Conservation (phyloP, 2,888 invertebrate species). For the Candidula unifasciata region DNA sequence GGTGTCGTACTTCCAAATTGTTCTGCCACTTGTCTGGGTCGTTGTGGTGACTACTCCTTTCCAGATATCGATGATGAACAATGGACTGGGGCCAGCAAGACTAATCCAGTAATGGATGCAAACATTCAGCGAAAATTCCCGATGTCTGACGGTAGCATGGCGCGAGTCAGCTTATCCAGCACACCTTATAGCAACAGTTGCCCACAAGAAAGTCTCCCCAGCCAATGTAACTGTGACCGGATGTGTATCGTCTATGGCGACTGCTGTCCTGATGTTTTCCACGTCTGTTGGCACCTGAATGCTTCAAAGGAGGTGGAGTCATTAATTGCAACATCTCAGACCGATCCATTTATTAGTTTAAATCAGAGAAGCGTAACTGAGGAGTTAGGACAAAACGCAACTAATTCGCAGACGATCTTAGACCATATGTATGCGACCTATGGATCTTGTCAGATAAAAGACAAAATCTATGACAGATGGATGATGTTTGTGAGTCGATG, state of each 20-base stretch:
- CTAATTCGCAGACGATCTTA: neutral
- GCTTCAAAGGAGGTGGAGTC: neutral
- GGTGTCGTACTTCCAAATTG: neutral
- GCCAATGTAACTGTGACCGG: slow-evolving; percentile 18
- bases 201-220: neutral
- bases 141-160: too few relatives aligned
- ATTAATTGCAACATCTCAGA: neutral
- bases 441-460: neutral
- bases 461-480: neutral
- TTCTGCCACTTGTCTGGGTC: neutral
- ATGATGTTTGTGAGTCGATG: slow-evolving; percentile 9
- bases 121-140: too few relatives aligned
- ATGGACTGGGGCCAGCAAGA: neutral
- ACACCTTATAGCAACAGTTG: neutral
- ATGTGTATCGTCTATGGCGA: slow-evolving; percentile 31
- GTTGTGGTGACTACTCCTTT: neutral
- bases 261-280: slow-evolving; percentile 35
- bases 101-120: neutral
- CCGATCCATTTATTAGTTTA: neutral
- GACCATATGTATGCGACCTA: neutral
- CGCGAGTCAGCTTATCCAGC: too few relatives aligned
- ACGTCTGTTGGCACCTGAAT: neutral
- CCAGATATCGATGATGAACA: neutral
- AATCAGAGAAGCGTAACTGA: neutral
- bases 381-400: neutral